Evolutionary conservation across 2,888 invertebrate genomes (phyloP).

Genomic region (Bembecia ichneumoniformis): DNA sequence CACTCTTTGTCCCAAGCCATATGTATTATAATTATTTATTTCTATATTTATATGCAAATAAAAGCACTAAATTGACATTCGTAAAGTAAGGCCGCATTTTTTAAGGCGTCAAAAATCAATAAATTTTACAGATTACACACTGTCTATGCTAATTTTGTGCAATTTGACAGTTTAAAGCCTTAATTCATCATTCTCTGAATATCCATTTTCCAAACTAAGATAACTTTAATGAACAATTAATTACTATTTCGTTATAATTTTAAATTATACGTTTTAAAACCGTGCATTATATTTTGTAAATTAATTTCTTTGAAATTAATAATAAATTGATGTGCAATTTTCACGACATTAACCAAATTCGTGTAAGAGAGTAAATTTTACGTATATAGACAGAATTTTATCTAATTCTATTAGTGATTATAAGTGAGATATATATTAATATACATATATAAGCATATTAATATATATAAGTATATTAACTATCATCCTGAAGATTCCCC

Average conservation of each 20-base stretch:
- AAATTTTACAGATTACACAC: conserved; percentile 25
- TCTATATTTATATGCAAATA: conserved; percentile 23
- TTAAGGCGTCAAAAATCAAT: conserved; percentile 30
- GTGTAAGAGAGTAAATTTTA: not conserved
- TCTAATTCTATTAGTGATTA: too few relatives aligned
- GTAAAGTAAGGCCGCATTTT: conserved; percentile 34
- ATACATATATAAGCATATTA: too few relatives aligned
- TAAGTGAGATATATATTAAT: too few relatives aligned
- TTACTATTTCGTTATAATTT: not conserved
- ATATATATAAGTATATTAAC: too few relatives aligned
- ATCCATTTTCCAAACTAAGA: not conserved
- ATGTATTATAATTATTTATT: not conserved
- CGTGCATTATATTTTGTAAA: not conserved
- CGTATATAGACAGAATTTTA: not conserved
- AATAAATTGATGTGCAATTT: too few relatives aligned
- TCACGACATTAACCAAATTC: not conserved
- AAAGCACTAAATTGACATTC: conserved; percentile 30
- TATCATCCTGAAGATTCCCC: too few relatives aligned
- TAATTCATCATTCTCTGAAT: not conserved
- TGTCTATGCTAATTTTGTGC: conserved; percentile 27
- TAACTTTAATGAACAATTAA: not conserved
- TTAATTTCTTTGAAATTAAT: not conserved
- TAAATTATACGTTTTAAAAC: not conserved
- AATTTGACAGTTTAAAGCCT: conserved; percentile 15
- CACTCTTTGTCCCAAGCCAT: too few relatives aligned